Evolutionary conservation across 2,797 vertebrate species (phyloP).

Genomic region (Ispidina picta): DNA sequence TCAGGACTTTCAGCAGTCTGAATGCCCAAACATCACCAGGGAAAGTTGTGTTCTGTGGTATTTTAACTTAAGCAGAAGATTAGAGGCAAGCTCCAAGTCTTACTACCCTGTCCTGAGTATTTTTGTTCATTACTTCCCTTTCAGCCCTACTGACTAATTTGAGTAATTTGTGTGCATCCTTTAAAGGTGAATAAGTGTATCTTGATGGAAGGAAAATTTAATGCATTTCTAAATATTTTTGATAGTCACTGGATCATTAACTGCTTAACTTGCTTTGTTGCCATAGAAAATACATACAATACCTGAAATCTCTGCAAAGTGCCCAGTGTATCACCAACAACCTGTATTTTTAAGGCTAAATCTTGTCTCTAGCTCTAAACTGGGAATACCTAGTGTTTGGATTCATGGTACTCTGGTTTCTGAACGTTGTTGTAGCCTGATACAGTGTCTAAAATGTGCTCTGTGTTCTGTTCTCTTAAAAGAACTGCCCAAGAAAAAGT

Average conservation of each 20-base stretch:
- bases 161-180: not conserved
- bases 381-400: not conserved
- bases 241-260: not conserved
- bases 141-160: not conserved
- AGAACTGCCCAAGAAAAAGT: not conserved
- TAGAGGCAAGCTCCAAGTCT: not conserved
- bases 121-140: not conserved
- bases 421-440: not conserved
- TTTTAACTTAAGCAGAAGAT: slow-evolving; percentile 30
- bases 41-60: not conserved
- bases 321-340: not conserved
- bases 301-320: not conserved
- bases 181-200: not conserved
- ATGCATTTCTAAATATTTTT: not conserved
- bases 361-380: not conserved
- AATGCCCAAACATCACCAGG: slow-evolving; percentile 17
- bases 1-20: slow-evolving; percentile 33
- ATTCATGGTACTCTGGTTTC: not conserved
- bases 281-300: not conserved
- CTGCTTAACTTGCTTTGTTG: not conserved
- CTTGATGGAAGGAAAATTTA: not conserved
- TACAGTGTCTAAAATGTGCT: not conserved
- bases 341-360: not conserved
- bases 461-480: not conserved
- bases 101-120: not conserved